Base-by-base conservation (phyloP, 2,888 invertebrate genomes). In the Dromius quadrimaculatus region DNA sequence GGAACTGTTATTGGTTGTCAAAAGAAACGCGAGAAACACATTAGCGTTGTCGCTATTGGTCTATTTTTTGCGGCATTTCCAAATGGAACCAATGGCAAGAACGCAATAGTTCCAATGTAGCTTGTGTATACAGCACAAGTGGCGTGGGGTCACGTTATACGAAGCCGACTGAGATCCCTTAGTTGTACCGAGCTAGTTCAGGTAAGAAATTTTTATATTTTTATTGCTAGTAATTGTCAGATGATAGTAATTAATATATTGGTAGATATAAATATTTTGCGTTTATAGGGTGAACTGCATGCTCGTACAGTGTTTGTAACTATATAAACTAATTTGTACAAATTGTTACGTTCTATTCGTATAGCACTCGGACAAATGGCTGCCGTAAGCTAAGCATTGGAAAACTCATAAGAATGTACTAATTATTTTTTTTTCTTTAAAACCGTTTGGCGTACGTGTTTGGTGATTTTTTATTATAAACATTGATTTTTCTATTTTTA, bases 61-160 rank as follows among this genome's bases (percentile, higher is more conserved):
- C 77, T 78, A 81, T 79, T 84, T 84, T 84, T 83, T 84, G 87
- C 87, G 87, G 84, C 83, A 84, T 83, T 82, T 87, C 87, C 82
- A 82, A 86, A 87, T 81, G 81, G 78, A 78, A 78, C 87, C 87
- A 87, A 87, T 87, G 76, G 80, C 75, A 78, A 68, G 71, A 63
- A 32, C 68, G 69, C 71, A 75, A 77, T 76, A 78, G 77, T 77
- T 79, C 79, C 79, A 77, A 79, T 81, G 79, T 78, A 84, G 81
- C 84, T 84, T 82, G 83, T 84, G 84, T 85, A 84, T 84, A 84
- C 85, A 84, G 85, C 85, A 84, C 84, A 85, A 86, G 86, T 87
- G 85, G 87, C 87, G 87, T 87, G 87, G 87, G 87, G 86, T 86
- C 84, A 82, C 81, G 83, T 85, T 85, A 85, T 85, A 86, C 85